Evolutionary conservation across 2,888 invertebrate genomes (phyloP).

Genomic region (Alviniconcha strummeri): DNA sequence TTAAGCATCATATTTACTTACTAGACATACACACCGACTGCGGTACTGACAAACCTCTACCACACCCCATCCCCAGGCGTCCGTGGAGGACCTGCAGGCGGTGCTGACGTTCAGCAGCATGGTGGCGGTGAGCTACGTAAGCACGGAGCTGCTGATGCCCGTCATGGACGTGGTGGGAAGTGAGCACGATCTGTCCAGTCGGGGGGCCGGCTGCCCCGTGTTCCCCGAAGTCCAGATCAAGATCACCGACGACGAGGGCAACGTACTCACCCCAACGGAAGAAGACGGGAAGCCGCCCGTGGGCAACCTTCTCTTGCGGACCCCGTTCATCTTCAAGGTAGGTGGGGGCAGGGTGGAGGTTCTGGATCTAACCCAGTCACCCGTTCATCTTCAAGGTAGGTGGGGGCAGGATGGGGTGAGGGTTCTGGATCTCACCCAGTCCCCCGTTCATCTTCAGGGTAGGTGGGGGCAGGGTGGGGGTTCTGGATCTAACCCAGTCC

Average conservation of each 20-base stretch:
- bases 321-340: slow-evolving; percentile 28
- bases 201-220: background rate
- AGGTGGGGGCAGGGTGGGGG: no score
- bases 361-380: no score
- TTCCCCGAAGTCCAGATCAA: background rate
- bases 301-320: slow-evolving; percentile 15
- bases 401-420: no score
- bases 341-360: no score
- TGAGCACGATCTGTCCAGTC: background rate
- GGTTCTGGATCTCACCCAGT: no score
- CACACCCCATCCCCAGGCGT: no score
- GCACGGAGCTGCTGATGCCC: slow-evolving; percentile 16
- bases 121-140: slow-evolving; percentile 14
- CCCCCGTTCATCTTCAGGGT: slow-evolving; percentile 24
- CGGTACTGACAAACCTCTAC: no score
- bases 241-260: background rate
- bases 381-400: slow-evolving; percentile 21
- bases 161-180: background rate
- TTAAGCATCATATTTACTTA: no score
- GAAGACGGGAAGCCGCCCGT: no score
- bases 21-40: no score
- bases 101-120: slow-evolving; percentile 3
- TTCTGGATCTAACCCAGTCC: no score
- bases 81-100: background rate
- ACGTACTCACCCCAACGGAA: background rate